These are phyloP conservation scores for Mystacornis crossleyi DNA, from an alignment of 2,113 vertebrate species.

Conservation along the genomic window DNA sequence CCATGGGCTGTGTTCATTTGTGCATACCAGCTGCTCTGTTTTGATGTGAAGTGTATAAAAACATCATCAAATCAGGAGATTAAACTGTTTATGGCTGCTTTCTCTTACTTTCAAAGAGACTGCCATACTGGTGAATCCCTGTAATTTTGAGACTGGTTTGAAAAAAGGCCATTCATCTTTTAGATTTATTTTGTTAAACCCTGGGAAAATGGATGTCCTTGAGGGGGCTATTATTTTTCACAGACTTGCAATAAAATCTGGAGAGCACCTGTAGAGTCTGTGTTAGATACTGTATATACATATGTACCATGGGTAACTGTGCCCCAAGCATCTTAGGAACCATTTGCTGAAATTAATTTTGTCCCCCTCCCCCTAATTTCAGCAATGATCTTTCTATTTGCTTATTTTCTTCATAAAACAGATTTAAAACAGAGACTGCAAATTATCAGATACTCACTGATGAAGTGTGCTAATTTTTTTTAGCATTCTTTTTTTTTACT, in stretches of 20 bases:
- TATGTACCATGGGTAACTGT: fast-evolving
- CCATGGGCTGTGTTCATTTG: background rate
- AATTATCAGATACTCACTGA: background rate
- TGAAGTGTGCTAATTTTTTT: background rate
- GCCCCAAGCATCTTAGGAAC: background rate
- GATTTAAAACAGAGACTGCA: background rate
- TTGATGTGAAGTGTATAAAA: background rate
- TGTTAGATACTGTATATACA: background rate
- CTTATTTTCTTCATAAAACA: background rate
- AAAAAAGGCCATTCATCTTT: background rate
- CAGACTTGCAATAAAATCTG: background rate
- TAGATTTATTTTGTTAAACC: background rate
- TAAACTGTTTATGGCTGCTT: background rate
- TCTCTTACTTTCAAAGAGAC: background rate
- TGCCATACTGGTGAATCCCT: background rate
- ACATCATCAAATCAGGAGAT: background rate
- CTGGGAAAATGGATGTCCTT: background rate
- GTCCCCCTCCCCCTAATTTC: background rate
- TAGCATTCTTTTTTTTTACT: background rate
- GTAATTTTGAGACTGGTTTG: background rate
- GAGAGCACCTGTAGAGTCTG: background rate
- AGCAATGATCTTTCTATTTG: background rate
- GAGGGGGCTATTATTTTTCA: background rate
- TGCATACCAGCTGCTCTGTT: background rate
- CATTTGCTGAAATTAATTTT: background rate